Conservation (phyloP, 2,113 vertebrate species). For the Paradoxurus hermaphroditus region DNA sequence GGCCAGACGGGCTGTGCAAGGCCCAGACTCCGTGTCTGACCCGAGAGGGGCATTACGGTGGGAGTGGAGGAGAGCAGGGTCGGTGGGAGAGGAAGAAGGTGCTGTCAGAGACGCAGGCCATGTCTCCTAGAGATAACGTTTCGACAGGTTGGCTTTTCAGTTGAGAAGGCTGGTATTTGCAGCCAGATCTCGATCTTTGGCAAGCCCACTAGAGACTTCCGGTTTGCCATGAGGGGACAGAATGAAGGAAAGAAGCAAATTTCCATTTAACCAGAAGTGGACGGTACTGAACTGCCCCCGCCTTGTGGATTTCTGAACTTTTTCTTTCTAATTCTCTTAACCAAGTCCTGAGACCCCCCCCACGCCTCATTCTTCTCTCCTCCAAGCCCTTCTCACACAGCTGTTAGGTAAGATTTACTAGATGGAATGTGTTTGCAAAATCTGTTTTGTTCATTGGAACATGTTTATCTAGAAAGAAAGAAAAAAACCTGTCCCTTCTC, state of each 20-base stretch:
- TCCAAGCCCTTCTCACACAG: slow-evolving; percentile 43
- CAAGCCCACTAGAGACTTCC: neutral
- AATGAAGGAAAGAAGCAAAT: neutral
- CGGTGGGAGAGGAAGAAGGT: neutral
- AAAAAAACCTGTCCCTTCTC: slow-evolving; percentile 75
- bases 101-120: neutral
- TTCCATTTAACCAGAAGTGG: neutral
- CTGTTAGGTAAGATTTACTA: slow-evolving; percentile 72
- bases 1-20: neutral
- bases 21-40: neutral
- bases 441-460: slow-evolving; percentile 77
- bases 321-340: neutral
- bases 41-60: neutral
- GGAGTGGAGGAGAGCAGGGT: neutral
- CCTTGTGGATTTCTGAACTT: neutral
- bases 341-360: neutral
- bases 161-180: neutral
- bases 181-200: neutral
- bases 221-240: neutral
- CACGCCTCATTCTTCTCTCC: neutral
- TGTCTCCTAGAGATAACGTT: neutral
- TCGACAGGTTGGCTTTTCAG: neutral
- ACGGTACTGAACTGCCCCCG: neutral
- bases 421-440: slow-evolving; percentile 77
- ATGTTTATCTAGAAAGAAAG: slow-evolving; percentile 78